Percentiles rank a stretch among this genome's conserved stretches.
Evolutionary conservation across 2,888 invertebrate genomes (phyloP).

Genomic region (Pantelozetes paolii): DNA sequence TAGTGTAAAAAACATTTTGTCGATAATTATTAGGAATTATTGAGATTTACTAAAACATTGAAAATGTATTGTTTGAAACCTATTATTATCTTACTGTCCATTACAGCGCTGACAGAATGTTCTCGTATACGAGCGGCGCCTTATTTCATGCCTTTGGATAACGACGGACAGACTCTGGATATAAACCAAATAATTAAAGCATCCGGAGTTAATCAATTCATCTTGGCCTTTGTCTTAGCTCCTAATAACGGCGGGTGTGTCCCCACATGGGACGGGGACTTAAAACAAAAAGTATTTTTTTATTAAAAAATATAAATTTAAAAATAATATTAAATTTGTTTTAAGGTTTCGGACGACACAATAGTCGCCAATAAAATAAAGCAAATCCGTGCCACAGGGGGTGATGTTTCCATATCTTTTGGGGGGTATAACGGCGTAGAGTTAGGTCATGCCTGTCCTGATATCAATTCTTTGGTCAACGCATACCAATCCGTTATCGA

Average conservation of each 20-base stretch:
- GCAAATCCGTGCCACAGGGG: conserved; percentile 24
- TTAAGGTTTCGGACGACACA: conserved; percentile 25
- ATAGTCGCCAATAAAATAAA: neutral
- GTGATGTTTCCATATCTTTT: conserved; percentile 39
- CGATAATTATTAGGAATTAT: too few species aligned
- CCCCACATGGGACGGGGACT: conserved; percentile 36
- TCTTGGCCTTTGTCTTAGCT: conserved; percentile 38
- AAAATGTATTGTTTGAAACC: too few species aligned
- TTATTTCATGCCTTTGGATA: conserved; percentile 40
- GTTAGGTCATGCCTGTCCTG: conserved; percentile 14
- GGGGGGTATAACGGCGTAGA: conserved; percentile 34
- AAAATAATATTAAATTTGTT: neutral
- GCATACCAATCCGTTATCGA: conserved; percentile 38
- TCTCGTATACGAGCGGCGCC: conserved; percentile 26
- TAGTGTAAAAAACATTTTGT: too few species aligned
- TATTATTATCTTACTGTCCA: too few species aligned
- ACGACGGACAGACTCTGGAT: conserved; percentile 30
- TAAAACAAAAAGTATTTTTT: neutral
- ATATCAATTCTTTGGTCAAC: neutral
- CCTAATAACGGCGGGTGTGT: conserved; percentile 26
- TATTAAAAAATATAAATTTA: neutral
- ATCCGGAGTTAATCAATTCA: conserved; percentile 38
- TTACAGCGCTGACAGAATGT: too few species aligned
- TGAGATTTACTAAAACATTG: too few species aligned
- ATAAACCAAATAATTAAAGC: conserved; percentile 18